A percentile compares a stretch with the other conserved stretches of the same genome.
Conservation (phyloP, 2,797 vertebrate species). For the Astyanax mexicanus region DNA sequence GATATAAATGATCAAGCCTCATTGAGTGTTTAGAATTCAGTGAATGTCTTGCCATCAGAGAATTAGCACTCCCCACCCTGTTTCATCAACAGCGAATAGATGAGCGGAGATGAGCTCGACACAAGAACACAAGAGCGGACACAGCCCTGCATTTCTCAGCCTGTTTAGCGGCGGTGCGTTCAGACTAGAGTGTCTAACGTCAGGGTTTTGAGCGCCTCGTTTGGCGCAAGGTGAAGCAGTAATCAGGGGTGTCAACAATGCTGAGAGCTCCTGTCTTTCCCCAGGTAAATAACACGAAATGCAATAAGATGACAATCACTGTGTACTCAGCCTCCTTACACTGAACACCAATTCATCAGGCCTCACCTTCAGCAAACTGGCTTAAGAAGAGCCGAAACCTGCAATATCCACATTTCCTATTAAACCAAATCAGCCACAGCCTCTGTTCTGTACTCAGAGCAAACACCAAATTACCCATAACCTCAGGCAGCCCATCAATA, state of each 20-base stretch:
- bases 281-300: background rate
- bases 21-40: background rate
- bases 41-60: background rate
- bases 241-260: background rate
- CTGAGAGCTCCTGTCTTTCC: background rate
- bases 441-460: background rate
- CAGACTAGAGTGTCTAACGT: background rate
- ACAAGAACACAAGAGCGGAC: background rate
- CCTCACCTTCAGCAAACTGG: too few species aligned
- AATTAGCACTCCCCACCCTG: background rate
- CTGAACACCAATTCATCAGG: too few species aligned
- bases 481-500: background rate
- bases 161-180: background rate
- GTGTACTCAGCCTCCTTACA: too few species aligned
- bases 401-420: background rate
- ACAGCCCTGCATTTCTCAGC: too few species aligned
- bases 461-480: background rate
- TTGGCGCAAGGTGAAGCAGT: background rate
- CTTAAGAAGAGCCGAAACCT: background rate
- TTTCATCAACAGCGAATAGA: background rate
- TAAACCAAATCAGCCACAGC: background rate
- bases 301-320: background rate
- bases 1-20: background rate
- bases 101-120: background rate
- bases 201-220: background rate